Percentiles rank a stretch among this genome's conserved stretches.
phyloP scores from a whole-genome alignment of 2,113 vertebrate species.

The Pipa parva region DNA sequence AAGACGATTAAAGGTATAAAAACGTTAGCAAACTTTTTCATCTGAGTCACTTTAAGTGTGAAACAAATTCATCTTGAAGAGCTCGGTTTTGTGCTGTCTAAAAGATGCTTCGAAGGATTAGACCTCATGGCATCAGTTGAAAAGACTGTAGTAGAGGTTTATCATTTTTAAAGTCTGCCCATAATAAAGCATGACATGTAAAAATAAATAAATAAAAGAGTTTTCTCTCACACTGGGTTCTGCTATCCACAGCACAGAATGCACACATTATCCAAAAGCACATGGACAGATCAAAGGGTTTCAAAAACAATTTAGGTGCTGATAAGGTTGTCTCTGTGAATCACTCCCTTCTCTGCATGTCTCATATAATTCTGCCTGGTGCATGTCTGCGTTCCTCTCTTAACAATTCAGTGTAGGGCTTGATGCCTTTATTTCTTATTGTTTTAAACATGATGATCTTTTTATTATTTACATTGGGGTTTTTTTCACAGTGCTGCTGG shows the following conservation, averaged over 20 bases:
- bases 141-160: neutral
- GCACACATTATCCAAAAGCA: neutral
- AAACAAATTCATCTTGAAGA: too few species aligned
- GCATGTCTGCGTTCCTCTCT: neutral
- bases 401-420: neutral
- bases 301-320: neutral
- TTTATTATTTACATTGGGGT: too few species aligned
- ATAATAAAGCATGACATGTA: neutral
- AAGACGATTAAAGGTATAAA: too few species aligned
- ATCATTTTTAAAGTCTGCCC: neutral
- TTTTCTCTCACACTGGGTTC: neutral
- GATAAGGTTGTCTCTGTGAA: neutral
- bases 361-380: too few species aligned
- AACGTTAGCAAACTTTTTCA: too few species aligned
- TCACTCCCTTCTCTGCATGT: neutral
- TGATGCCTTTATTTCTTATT: too few species aligned
- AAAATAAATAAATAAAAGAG: neutral
- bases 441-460: too few species aligned
- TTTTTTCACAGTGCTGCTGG: too few species aligned
- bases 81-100: neutral
- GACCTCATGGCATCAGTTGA: neutral
- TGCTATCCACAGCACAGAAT: conserved; percentile 9
- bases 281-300: conserved; percentile 12
- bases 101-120: neutral
- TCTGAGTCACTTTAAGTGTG: too few species aligned